phyloP scores from a whole-genome alignment of 2,888 invertebrate species.

The Molanna angustata region DNA sequence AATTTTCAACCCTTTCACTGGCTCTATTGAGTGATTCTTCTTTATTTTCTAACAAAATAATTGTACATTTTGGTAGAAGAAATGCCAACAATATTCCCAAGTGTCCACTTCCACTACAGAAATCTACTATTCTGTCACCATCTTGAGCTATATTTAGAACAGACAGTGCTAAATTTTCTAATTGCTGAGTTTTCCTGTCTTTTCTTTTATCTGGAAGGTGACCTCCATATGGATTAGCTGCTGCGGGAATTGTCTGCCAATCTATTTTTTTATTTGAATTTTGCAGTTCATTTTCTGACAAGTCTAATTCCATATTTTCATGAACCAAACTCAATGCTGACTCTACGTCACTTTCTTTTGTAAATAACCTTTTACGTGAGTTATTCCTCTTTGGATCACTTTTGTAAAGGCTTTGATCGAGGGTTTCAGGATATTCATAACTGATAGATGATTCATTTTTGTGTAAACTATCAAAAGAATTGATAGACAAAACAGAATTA shows the following conservation, averaged over 20 bases:
- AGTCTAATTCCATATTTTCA: slow-evolving; percentile 46
- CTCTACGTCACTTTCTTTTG: slow-evolving; percentile 74
- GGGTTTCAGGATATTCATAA: slow-evolving; percentile 48
- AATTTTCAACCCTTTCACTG: slow-evolving; percentile 61
- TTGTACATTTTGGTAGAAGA: slow-evolving; percentile 70
- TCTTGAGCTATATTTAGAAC: slow-evolving; percentile 66
- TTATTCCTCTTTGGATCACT: slow-evolving; percentile 75
- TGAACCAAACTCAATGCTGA: slow-evolving; percentile 51
- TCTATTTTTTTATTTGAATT: slow-evolving; percentile 47
- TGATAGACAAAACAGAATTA: slow-evolving; percentile 25
- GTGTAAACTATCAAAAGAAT: neutral
- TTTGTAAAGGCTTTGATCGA: slow-evolving; percentile 70
- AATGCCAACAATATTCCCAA: slow-evolving; percentile 83
- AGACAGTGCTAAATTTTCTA: slow-evolving; percentile 79
- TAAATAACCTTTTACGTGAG: slow-evolving; percentile 68
- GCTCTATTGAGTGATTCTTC: slow-evolving; percentile 80
- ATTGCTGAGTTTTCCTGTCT: slow-evolving; percentile 77
- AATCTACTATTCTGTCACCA: slow-evolving; percentile 80
- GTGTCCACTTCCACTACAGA: slow-evolving; percentile 94
- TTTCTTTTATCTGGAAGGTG: slow-evolving; percentile 73
- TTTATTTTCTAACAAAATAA: slow-evolving; percentile 89
- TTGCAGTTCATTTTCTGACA: slow-evolving; percentile 40
- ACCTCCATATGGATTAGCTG: slow-evolving; percentile 75
- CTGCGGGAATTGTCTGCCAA: slow-evolving; percentile 71
- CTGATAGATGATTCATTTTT: slow-evolving; percentile 27